Evolutionary conservation across 2,888 invertebrate species (phyloP).

Genomic region (Andricus curvator): DNA sequence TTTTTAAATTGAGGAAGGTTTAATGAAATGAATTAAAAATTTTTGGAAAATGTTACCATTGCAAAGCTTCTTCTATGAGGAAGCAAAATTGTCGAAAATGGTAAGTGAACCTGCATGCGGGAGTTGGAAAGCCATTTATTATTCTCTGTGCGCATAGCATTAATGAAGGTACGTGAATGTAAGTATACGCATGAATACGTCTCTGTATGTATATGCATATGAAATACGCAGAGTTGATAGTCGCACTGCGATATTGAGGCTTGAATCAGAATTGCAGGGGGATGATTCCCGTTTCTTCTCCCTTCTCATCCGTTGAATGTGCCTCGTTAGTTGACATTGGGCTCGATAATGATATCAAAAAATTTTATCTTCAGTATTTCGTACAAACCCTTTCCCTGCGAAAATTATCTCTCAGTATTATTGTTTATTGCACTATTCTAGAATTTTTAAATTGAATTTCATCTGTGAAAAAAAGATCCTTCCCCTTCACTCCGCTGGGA

Average conservation of each 20-base stretch:
- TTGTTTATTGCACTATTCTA: neutral
- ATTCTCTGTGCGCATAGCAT: conserved; percentile 1
- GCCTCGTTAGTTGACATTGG: conserved; percentile 66
- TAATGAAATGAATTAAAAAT: too few relatives aligned
- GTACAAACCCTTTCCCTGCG: neutral
- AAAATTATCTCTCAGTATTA: neutral
- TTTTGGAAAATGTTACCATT: too few relatives aligned
- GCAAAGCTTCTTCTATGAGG: too few relatives aligned
- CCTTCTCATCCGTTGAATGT: conserved; percentile 63
- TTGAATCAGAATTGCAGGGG: conserved; percentile 60
- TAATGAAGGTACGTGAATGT: neutral
- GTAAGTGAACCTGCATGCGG: neutral
- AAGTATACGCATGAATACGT: conserved; percentile 25
- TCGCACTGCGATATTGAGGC: conserved; percentile 57
- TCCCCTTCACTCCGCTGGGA: too few relatives aligned
- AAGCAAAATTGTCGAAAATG: neutral
- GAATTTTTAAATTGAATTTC: too few relatives aligned
- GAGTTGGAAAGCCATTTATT: neutral
- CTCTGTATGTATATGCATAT: conserved; percentile 31
- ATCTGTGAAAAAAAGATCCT: too few relatives aligned
- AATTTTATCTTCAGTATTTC: conserved; percentile 9
- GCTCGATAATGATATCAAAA: conserved; percentile 62
- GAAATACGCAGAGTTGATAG: conserved; percentile 22
- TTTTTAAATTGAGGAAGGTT: too few relatives aligned
- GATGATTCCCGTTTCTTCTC: conserved; percentile 63